Conservation (phyloP, 2,888 invertebrate genomes). For the Oscheius onirici region DNA sequence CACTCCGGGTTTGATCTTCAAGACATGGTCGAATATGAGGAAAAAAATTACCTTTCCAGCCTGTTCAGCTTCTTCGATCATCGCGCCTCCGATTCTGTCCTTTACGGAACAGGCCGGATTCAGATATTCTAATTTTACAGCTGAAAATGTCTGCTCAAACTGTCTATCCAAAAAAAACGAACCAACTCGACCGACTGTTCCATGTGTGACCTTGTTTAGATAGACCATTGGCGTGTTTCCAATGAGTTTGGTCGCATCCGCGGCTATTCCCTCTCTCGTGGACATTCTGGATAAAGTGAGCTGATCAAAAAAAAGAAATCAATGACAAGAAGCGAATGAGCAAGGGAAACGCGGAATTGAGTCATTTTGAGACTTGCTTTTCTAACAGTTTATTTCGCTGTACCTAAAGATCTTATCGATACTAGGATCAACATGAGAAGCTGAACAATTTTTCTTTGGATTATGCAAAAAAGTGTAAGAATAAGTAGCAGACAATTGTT, state of each 20-base stretch:
- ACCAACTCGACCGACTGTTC: slow-evolving; percentile 61
- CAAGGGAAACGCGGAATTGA: too few species aligned
- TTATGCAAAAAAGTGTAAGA: neutral
- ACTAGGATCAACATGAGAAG: too few species aligned
- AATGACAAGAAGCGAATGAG: too few species aligned
- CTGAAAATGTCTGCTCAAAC: slow-evolving; percentile 50
- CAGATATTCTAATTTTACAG: slow-evolving; percentile 69
- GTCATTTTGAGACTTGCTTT: neutral
- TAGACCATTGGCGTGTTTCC: slow-evolving; percentile 71
- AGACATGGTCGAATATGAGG: slow-evolving; percentile 1
- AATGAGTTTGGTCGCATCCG: slow-evolving; percentile 58
- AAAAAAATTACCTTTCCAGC: slow-evolving; percentile 55
- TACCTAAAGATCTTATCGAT: too few species aligned
- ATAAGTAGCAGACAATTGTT: neutral
- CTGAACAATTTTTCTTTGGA: neutral
- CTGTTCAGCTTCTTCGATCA: slow-evolving; percentile 68
- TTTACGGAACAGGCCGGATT: slow-evolving; percentile 71
- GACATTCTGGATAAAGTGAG: slow-evolving; percentile 47
- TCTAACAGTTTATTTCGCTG: too few species aligned
- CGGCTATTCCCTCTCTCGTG: slow-evolving; percentile 57
- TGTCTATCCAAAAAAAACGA: slow-evolving; percentile 8
- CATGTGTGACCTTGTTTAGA: slow-evolving; percentile 58
- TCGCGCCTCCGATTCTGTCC: slow-evolving; percentile 70
- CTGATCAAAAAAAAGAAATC: too few species aligned
- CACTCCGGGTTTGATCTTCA: slow-evolving; percentile 55